Percentiles rank a stretch among this genome's conserved stretches.
Conservation (phyloP, 2,888 invertebrate species). For the Ectemnius continuus region DNA sequence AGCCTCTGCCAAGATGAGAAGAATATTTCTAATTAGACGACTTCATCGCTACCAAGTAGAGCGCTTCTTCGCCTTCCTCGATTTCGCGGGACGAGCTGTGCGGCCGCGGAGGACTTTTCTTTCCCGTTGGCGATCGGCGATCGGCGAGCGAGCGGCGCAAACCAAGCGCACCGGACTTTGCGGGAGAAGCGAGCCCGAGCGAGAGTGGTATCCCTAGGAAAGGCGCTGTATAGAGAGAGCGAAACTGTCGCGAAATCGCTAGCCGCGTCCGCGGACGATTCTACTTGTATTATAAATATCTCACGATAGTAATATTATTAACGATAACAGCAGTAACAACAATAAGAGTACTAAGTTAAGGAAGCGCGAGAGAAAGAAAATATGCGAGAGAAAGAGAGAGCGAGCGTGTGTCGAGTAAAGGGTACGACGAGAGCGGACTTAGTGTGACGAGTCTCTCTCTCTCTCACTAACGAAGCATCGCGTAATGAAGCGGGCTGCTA, state of each 20-base stretch:
- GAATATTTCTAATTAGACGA: too few relatives aligned
- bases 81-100: too few relatives aligned
- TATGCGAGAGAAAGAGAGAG: slow-evolving; percentile 10
- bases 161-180: slow-evolving; percentile 6
- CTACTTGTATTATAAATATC: slow-evolving; percentile 68
- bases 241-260: slow-evolving; percentile 40
- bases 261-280: slow-evolving; percentile 57
- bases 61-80: too few relatives aligned
- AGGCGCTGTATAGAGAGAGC: slow-evolving; percentile 51
- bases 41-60: too few relatives aligned
- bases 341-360: slow-evolving; percentile 62
- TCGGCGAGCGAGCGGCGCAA: too few relatives aligned
- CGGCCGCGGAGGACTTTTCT: too few relatives aligned
- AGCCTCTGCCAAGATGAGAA: too few relatives aligned
- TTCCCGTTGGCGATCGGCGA: too few relatives aligned
- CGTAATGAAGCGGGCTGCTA: slow-evolving; percentile 16
- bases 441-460: slow-evolving; percentile 17
- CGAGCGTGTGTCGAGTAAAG: slow-evolving; percentile 16
- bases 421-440: slow-evolving; percentile 29
- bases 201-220: slow-evolving; percentile 1
- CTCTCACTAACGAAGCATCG: slow-evolving; percentile 30
- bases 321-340: slow-evolving; percentile 62
- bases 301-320: slow-evolving; percentile 61
- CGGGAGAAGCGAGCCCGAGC: not conserved
- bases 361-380: slow-evolving; percentile 23